Evolutionary conservation across 2,113 vertebrate genomes (phyloP).

Genomic region (Leucosticte australis): DNA sequence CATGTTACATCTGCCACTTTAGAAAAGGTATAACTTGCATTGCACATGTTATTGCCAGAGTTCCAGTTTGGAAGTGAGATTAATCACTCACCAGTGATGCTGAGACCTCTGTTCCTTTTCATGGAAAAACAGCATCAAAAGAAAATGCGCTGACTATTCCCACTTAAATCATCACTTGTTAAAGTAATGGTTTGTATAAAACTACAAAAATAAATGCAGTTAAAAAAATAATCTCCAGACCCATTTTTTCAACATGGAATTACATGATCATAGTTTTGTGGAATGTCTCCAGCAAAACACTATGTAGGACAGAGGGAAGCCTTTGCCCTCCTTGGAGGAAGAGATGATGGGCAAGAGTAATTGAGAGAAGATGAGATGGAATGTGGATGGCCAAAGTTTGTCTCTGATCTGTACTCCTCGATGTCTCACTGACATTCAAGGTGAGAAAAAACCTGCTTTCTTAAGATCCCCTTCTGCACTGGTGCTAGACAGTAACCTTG

Average conservation of each 20-base stretch:
- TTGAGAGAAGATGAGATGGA: not conserved
- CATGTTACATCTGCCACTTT: fast-evolving
- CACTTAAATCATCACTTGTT: not conserved
- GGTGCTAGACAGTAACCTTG: not conserved
- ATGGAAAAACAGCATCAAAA: not conserved
- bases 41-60: not conserved
- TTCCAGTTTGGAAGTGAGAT: not conserved
- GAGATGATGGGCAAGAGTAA: not conserved
- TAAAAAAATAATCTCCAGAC: not conserved
- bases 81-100: not conserved
- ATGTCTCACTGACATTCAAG: not conserved
- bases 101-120: not conserved
- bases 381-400: not conserved
- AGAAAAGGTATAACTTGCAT: not conserved
- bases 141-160: not conserved
- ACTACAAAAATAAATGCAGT: not conserved
- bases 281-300: not conserved
- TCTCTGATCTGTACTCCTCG: not conserved
- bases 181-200: not conserved
- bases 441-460: not conserved
- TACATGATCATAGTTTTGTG: fast-evolving
- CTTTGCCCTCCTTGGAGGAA: not conserved
- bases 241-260: too few relatives aligned
- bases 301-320: not conserved
- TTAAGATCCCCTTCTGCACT: not conserved